These are phyloP conservation scores for Crepidodera aurea DNA, from an alignment of 2,888 invertebrate genomes.

Conservation along the genomic window DNA sequence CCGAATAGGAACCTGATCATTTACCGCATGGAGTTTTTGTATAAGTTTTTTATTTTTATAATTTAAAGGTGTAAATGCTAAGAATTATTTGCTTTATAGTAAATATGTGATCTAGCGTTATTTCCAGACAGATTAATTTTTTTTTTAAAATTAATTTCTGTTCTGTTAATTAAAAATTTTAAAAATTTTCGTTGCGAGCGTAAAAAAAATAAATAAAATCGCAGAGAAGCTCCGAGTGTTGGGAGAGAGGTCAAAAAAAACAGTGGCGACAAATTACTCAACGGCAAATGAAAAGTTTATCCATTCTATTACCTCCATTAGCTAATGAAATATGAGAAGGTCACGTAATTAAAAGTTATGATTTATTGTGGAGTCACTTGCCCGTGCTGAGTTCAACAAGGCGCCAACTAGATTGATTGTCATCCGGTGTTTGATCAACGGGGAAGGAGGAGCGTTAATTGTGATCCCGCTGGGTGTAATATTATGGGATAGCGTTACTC, in stretches of 20 bases:
- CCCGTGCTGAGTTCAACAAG: slow-evolving; percentile 29
- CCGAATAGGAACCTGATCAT: no score
- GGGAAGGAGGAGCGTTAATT: slow-evolving; percentile 21
- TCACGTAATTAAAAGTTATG: slow-evolving; percentile 35
- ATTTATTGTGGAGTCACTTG: slow-evolving; percentile 29
- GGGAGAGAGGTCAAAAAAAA: background rate
- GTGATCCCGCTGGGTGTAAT: slow-evolving; percentile 13
- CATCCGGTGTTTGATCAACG: slow-evolving; percentile 33
- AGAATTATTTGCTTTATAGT: no score
- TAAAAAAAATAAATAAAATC: slow-evolving; percentile 5
- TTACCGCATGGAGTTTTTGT: no score
- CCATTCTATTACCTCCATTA: slow-evolving; percentile 32
- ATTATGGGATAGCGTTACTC: slow-evolving; percentile 17
- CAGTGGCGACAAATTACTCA: slow-evolving; percentile 23
- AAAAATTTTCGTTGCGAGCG: background rate
- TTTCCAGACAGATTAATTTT: no score
- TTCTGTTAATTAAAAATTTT: slow-evolving; percentile 2
- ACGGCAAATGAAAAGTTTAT: slow-evolving; percentile 25
- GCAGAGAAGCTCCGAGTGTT: background rate
- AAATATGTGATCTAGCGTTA: no score
- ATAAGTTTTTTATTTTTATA: no score
- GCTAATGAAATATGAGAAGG: slow-evolving; percentile 35
- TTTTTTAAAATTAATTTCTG: background rate
- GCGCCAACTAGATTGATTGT: slow-evolving; percentile 30
- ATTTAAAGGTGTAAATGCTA: no score